phyloP scores from a whole-genome alignment of 1,140 invertebrate species.

The Gonioctena quinquepunctata region DNA sequence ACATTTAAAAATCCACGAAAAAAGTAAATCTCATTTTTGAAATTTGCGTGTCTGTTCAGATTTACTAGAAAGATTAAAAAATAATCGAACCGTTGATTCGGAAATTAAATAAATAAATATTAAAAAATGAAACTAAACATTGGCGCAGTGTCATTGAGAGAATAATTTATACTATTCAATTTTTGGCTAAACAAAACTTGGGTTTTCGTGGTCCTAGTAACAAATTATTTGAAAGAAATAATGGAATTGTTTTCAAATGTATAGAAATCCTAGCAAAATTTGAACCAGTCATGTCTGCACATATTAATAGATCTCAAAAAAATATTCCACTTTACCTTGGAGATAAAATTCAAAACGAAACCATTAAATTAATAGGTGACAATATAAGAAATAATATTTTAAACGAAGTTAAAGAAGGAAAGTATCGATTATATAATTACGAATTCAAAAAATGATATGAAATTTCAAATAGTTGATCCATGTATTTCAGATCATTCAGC shows the following conservation, averaged over 20 bases:
- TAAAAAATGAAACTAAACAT: constrained; percentile 24
- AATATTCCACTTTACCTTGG: constrained; percentile 30
- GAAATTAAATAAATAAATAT: neutral
- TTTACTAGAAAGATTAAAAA: neutral
- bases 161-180: constrained; percentile 31
- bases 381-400: constrained; percentile 19
- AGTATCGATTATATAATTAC: too few species aligned
- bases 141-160: constrained; percentile 36
- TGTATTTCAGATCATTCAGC: too few species aligned
- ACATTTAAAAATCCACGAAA: constrained; percentile 4
- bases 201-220: constrained; percentile 36
- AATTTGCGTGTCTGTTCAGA: neutral
- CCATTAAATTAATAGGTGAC: constrained; percentile 33
- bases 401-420: constrained; percentile 9
- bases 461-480: too few species aligned
- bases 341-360: constrained; percentile 38
- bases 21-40: constrained; percentile 2
- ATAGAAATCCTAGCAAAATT: constrained; percentile 41
- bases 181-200: constrained; percentile 37
- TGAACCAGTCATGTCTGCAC: constrained; percentile 37
- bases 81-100: neutral
- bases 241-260: constrained; percentile 44
- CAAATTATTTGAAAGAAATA: constrained; percentile 35
- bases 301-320: constrained; percentile 28
- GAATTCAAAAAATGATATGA: too few species aligned